These are phyloP conservation scores for Adelosebastes latens DNA, from an alignment of 2,797 vertebrate species.

Conservation along the genomic window DNA sequence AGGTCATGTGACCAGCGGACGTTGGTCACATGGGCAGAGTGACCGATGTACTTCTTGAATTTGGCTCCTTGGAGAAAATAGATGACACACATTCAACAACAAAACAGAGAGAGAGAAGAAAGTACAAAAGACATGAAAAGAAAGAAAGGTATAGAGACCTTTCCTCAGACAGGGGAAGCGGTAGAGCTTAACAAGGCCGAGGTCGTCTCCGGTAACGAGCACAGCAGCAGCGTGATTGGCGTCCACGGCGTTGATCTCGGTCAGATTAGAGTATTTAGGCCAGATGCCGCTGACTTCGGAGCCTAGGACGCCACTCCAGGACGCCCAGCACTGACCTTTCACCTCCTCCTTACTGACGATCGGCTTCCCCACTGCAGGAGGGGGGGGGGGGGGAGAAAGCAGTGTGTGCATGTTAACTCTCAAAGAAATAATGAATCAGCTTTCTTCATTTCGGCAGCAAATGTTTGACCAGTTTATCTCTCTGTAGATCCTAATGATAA, in stretches of 20 bases:
- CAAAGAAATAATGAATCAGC: background rate
- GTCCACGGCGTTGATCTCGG: slow-evolving; percentile 92
- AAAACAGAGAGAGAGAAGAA: background rate
- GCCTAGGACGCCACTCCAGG: slow-evolving; percentile 93
- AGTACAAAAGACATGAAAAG: background rate
- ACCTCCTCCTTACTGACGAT: slow-evolving; percentile 89
- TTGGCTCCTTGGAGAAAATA: slow-evolving; percentile 85
- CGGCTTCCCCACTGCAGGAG: slow-evolving; percentile 88
- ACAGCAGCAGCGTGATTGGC: slow-evolving; percentile 90
- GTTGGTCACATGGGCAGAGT: slow-evolving; percentile 96
- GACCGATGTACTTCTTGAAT: slow-evolving; percentile 93
- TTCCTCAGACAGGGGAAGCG: slow-evolving; percentile 93
- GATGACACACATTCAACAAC: background rate
- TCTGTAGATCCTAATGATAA: background rate
- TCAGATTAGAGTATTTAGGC: slow-evolving; percentile 91
- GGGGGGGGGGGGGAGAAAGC: background rate
- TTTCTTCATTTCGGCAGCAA: background rate
- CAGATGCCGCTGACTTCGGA: slow-evolving; percentile 94
- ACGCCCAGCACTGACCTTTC: slow-evolving; percentile 92
- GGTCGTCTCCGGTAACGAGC: slow-evolving; percentile 91
- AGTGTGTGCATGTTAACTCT: background rate
- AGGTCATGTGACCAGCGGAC: slow-evolving; percentile 95
- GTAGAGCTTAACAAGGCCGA: slow-evolving; percentile 92
- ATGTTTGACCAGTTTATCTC: background rate
- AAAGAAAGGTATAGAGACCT: slow-evolving; percentile 70